Evolutionary conservation across 2,888 invertebrate species (phyloP).

Genomic region (Morpho helenor): DNA sequence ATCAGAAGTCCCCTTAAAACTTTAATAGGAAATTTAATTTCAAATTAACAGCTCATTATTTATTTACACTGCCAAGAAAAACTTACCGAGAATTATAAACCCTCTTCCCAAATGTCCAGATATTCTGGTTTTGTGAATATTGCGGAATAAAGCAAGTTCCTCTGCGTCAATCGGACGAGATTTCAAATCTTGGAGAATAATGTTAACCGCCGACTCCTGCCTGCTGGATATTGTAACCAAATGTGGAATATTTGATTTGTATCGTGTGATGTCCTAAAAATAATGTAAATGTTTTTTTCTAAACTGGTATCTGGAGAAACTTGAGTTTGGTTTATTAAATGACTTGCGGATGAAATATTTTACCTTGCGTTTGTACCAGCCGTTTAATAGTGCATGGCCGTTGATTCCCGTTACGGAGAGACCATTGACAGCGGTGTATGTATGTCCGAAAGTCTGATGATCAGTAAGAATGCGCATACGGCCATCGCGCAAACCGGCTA

Average conservation of each 20-base stretch:
- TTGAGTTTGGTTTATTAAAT: no score
- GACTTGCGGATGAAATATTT: background rate
- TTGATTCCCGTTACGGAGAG: constrained; percentile 54
- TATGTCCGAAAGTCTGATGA: constrained; percentile 75
- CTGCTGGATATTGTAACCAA: constrained; percentile 52
- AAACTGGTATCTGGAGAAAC: no score
- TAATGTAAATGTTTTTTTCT: background rate
- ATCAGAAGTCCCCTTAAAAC: no score
- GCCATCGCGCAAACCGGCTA: constrained; percentile 65
- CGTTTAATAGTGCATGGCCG: constrained; percentile 51
- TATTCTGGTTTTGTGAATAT: constrained; percentile 45
- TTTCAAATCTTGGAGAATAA: constrained; percentile 45
- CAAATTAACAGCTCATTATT: no score
- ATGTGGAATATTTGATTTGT: constrained; percentile 45
- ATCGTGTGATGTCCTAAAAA: constrained; percentile 43
- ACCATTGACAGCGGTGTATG: constrained; percentile 52
- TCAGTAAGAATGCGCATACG: constrained; percentile 78
- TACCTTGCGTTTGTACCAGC: constrained; percentile 55
- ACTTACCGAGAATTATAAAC: constrained; percentile 46
- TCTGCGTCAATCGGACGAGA: constrained; percentile 54
- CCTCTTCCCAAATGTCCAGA: constrained; percentile 59
- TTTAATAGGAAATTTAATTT: no score
- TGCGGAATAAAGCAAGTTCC: constrained; percentile 50
- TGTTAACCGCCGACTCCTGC: constrained; percentile 41
- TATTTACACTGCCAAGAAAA: no score